phyloP scores from a whole-genome alignment of 2,888 invertebrate genomes.

The Aspidiotus rigidus region DNA sequence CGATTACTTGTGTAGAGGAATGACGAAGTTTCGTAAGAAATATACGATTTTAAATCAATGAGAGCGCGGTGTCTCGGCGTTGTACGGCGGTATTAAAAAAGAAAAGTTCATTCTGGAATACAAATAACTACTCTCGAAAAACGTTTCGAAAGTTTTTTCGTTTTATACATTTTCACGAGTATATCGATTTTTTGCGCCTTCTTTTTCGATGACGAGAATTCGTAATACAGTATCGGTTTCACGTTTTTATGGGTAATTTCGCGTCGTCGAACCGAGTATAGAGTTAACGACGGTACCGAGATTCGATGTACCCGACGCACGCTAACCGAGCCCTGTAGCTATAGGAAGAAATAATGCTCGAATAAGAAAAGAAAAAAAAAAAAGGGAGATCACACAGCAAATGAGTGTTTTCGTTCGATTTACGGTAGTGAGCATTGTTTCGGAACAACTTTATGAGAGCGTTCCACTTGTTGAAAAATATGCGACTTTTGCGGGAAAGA shows the following conservation, averaged over 20 bases:
- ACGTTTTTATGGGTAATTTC: constrained; percentile 1
- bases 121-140: neutral
- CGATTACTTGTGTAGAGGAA: neutral
- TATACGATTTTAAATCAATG: constrained; percentile 1
- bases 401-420: constrained; percentile 1
- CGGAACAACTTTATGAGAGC: neutral
- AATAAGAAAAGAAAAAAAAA: neutral
- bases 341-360: no score
- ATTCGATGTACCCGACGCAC: no score
- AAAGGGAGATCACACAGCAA: neutral
- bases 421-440: neutral
- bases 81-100: neutral
- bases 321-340: no score
- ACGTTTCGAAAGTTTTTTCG: constrained; percentile 1
- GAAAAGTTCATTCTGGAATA: constrained; percentile 4
- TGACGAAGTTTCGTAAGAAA: neutral
- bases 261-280: neutral
- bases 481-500: neutral
- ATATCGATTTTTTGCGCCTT: neutral
- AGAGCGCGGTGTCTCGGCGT: neutral
- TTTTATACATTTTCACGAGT: neutral
- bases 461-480: constrained; percentile 1
- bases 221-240: neutral
- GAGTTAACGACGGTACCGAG: no score
- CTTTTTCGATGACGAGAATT: neutral